Conservation (phyloP, 1,140 invertebrate species). For the Epicauta chinensis region DNA sequence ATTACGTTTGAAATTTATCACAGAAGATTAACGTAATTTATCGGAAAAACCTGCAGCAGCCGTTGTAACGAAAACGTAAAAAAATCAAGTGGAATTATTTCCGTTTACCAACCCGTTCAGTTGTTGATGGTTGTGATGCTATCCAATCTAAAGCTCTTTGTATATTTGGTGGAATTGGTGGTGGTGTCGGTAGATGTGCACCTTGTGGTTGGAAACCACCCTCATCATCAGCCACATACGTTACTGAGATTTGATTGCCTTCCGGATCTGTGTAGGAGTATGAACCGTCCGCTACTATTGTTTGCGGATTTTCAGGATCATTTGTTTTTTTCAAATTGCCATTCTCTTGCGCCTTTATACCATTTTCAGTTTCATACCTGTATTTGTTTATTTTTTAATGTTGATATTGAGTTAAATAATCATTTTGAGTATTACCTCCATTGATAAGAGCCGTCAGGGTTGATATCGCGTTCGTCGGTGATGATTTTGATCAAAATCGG, state of each 20-base stretch:
- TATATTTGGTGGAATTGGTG: slow-evolving; percentile 70
- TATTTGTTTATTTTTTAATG: slow-evolving; percentile 1
- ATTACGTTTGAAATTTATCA: slow-evolving; percentile 7
- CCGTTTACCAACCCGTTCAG: slow-evolving; percentile 32
- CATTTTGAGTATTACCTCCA: slow-evolving; percentile 47
- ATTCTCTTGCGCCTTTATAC: slow-evolving; percentile 61
- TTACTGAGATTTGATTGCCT: slow-evolving; percentile 66
- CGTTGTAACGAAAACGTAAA: neutral
- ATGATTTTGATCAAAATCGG: slow-evolving; percentile 49
- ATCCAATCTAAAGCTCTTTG: slow-evolving; percentile 66
- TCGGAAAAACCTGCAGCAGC: neutral
- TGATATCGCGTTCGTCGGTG: slow-evolving; percentile 58
- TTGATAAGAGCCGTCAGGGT: slow-evolving; percentile 56
- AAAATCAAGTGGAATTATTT: slow-evolving; percentile 4
- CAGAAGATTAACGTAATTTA: slow-evolving; percentile 2
- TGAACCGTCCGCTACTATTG: slow-evolving; percentile 62
- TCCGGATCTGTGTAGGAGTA: slow-evolving; percentile 77
- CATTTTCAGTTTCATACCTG: slow-evolving; percentile 70
- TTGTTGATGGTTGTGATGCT: slow-evolving; percentile 41
- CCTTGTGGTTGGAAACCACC: slow-evolving; percentile 67
- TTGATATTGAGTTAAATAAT: neutral
- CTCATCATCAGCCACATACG: slow-evolving; percentile 73
- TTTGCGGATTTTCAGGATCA: slow-evolving; percentile 52
- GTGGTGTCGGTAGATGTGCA: slow-evolving; percentile 64
- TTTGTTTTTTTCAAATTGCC: slow-evolving; percentile 58